Evolutionary conservation across 92 coral and sea anemone species (phyloP).

Genomic region (Plumapathes pennacea): DNA sequence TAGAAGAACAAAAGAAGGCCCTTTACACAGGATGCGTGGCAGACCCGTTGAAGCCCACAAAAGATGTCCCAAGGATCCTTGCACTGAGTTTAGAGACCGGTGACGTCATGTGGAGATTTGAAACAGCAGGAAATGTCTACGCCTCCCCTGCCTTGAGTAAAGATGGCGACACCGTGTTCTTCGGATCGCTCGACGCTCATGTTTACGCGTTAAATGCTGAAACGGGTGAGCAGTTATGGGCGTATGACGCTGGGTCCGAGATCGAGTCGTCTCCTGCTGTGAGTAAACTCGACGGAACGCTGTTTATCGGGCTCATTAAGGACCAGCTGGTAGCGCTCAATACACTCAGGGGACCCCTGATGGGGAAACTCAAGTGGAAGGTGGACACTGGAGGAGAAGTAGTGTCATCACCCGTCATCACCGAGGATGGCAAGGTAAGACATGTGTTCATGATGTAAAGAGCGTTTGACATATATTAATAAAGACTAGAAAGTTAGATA

Average conservation of each 20-base stretch:
- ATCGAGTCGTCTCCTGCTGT: slow-evolving; percentile 78
- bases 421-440: slow-evolving; percentile 78
- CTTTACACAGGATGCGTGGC: slow-evolving; percentile 62
- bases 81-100: slow-evolving; percentile 58
- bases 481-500: no score
- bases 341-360: slow-evolving; percentile 69
- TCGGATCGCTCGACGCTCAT: slow-evolving; percentile 74
- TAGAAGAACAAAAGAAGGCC: slow-evolving; percentile 58
- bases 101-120: slow-evolving; percentile 64
- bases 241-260: slow-evolving; percentile 73
- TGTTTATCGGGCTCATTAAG: slow-evolving; percentile 68
- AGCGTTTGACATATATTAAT: no score
- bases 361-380: slow-evolving; percentile 75
- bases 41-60: slow-evolving; percentile 29
- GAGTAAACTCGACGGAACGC: slow-evolving; percentile 69
- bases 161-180: slow-evolving; percentile 59
- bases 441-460: background rate
- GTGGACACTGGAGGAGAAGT: slow-evolving; percentile 78
- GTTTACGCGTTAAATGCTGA: slow-evolving; percentile 70
- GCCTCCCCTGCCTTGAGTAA: slow-evolving; percentile 58
- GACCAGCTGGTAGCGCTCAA: slow-evolving; percentile 68
- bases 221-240: slow-evolving; percentile 67
- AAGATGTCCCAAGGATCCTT: slow-evolving; percentile 36
- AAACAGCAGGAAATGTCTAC: slow-evolving; percentile 56
- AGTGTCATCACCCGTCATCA: slow-evolving; percentile 76